These are phyloP conservation scores for Acanthosepion pharaonis DNA, from an alignment of 2,888 invertebrate species.

Conservation along the genomic window DNA sequence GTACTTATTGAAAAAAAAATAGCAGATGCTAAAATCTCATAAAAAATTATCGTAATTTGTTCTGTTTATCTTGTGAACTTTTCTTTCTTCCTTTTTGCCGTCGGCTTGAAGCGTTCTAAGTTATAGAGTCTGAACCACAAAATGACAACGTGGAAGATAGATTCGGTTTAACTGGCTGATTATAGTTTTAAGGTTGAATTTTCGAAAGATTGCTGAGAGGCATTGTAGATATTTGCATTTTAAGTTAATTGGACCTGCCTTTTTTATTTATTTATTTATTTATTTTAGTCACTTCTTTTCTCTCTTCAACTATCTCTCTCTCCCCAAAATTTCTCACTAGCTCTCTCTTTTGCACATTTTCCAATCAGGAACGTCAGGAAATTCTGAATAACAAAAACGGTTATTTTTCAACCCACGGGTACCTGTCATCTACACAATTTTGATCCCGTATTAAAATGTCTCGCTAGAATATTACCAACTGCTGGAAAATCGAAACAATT, in stretches of 20 bases:
- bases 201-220: not conserved
- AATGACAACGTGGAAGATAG: not conserved
- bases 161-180: not conserved
- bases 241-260: not conserved
- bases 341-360: not conserved
- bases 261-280: not conserved
- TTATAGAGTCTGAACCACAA: not conserved
- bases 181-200: not conserved
- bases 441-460: not conserved
- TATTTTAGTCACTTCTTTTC: too few species aligned
- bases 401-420: not conserved
- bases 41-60: not conserved
- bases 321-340: not conserved
- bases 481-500: not conserved
- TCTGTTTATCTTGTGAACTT: not conserved
- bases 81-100: not conserved
- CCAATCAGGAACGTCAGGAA: too few species aligned
- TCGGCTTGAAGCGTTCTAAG: not conserved
- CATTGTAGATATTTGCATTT: conserved; percentile 22
- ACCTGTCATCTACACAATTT: not conserved
- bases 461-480: not conserved
- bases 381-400: not conserved
- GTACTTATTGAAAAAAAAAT: not conserved
- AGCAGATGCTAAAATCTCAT: not conserved
- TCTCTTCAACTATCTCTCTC: too few species aligned